Conservation (phyloP, 2,888 invertebrate genomes). For the Sinotaia quadrata region DNA sequence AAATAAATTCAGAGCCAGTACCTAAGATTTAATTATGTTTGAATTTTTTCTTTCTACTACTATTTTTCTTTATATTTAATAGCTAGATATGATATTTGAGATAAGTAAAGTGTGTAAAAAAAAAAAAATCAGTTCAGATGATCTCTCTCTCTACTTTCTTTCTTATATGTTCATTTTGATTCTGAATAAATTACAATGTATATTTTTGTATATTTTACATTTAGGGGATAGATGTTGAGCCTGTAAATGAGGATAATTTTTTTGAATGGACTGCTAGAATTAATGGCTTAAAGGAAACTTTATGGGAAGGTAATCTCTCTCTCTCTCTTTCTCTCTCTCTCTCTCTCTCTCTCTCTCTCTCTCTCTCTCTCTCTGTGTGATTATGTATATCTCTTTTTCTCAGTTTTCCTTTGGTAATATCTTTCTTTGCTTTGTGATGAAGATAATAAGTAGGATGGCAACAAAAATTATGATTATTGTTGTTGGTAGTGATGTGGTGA, state of each 20-base stretch:
- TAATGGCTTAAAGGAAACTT: conserved; percentile 57
- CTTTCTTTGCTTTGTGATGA: background rate
- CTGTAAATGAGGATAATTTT: conserved; percentile 62
- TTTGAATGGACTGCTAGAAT: conserved; percentile 70
- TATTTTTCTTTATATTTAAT: too few species aligned
- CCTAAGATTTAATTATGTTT: too few species aligned
- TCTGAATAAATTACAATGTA: background rate
- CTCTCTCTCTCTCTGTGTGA: background rate
- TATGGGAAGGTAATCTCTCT: conserved; percentile 65
- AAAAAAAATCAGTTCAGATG: too few species aligned
- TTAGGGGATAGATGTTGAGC: conserved; percentile 65
- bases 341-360: background rate
- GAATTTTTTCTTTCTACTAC: too few species aligned
- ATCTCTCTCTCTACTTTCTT: background rate
- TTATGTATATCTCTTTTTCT: background rate
- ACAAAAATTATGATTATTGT: too few species aligned
- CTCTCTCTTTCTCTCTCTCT: background rate
- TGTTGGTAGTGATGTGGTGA: too few species aligned
- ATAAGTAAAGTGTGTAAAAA: too few species aligned
- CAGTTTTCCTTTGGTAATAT: background rate
- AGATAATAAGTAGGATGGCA: too few species aligned
- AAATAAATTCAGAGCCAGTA: too few species aligned
- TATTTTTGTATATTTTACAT: conserved; percentile 27
- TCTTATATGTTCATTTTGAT: background rate
- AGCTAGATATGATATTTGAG: too few species aligned